Evolutionary conservation across 1,140 invertebrate genomes (phyloP).

Genomic region (Schlechtendalia chinensis): DNA sequence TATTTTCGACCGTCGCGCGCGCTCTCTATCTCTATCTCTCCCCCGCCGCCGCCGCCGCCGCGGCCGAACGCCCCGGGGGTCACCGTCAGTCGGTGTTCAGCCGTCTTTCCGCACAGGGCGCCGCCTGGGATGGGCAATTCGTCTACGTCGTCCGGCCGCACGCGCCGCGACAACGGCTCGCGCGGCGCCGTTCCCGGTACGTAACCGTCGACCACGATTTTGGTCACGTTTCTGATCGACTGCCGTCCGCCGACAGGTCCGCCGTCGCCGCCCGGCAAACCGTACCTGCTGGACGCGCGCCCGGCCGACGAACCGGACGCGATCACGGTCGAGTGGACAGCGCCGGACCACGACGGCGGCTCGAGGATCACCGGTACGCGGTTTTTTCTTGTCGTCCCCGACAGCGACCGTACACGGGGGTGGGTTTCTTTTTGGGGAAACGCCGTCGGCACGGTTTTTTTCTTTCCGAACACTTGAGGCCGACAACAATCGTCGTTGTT

Average conservation of each 20-base stretch:
- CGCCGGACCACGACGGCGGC: constrained; percentile 80
- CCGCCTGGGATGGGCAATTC: constrained; percentile 33
- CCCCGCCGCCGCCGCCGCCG: neutral
- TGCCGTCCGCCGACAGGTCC: too few relatives aligned
- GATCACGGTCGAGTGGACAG: constrained; percentile 82
- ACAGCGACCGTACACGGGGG: too few relatives aligned
- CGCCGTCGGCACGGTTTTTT: too few relatives aligned
- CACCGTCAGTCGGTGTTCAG: neutral
- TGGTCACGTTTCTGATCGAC: too few relatives aligned
- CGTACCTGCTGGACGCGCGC: constrained; percentile 67
- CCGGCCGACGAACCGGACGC: constrained; percentile 74
- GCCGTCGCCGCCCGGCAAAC: constrained; percentile 74
- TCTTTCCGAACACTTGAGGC: too few relatives aligned
- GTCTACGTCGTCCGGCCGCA: constrained; percentile 20
- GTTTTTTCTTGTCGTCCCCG: too few relatives aligned
- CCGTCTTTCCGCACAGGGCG: neutral
- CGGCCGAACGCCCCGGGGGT: neutral
- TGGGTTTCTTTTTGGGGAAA: too few relatives aligned
- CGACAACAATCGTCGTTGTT: neutral
- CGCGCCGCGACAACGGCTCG: neutral
- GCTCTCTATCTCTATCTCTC: neutral
- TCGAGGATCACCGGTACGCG: constrained; percentile 73
- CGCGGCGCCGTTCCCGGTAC: too few relatives aligned
- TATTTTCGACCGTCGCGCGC: too few relatives aligned
- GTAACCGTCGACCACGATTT: too few relatives aligned